Base-by-base conservation (phyloP, 2,113 vertebrate genomes). In the Glaucomys volans region DNA sequence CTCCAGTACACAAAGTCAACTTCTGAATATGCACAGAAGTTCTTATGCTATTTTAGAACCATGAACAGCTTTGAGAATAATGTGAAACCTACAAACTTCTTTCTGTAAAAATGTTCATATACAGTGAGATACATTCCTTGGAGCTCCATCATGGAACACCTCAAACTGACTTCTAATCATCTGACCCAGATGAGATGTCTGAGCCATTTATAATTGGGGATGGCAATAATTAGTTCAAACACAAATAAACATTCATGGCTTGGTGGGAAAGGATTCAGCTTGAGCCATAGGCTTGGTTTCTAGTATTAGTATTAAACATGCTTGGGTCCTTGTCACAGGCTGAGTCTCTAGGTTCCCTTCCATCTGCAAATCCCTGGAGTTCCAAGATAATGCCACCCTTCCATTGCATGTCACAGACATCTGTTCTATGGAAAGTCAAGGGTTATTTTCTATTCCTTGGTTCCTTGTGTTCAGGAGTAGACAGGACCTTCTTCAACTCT, bases 1-100 rank as follows among this genome's bases (percentile, higher is more conserved):
- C 24, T 5, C 59, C 59, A 1, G 26, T 9, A 30, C 42, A 71
- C 17, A 87, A 81, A 96, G 40, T 80, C 50, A 74, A 59, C 54
- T 64, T 95, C 93, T 92, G 54, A 92, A 82, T 50, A 79, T 40
- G 14, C 22, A 92, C 18, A 62, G 8, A 88, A 16, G 8, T 50
- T 80, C 32, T 28, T 80, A 87, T 1, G 64, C 81, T 42, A 71
- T 57, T 94, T 96, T 57, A 35, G 71, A 90, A 66, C 79, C 44
- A 92, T 76, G 40, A 92, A 64, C 14, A 47, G 30, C 18, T 96
- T 87, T 42, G 35, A 89, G 22, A 92, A 84, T 83, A 40, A 64
- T 17, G 59, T 52, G 32, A 76, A 92, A 87, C 67, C 47, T 52
- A 64, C 47, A 17, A 94, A 84, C 28, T 42, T 79, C 24, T 76